Percentiles rank a stretch among this genome's conserved stretches.
phyloP scores from a whole-genome alignment of 1,140 invertebrate genomes.

The Holcopasites calliopsidis region DNA sequence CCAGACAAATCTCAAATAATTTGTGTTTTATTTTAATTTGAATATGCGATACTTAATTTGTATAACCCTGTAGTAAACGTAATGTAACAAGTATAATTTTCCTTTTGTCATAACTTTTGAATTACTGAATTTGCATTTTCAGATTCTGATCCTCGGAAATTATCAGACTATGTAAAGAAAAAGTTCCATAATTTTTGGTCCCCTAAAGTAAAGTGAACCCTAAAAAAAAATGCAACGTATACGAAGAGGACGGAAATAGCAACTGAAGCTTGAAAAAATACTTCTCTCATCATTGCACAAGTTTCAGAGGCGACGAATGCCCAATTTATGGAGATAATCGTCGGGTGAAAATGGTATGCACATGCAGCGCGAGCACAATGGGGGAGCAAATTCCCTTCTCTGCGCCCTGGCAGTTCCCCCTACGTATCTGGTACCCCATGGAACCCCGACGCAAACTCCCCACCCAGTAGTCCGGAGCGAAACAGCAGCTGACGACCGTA shows the following conservation, averaged over 20 bases:
- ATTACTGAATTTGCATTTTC: too few species aligned
- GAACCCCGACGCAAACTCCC: slow-evolving; percentile 16
- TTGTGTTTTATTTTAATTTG: too few species aligned
- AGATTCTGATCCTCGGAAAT: too few species aligned
- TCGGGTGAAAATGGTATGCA: slow-evolving; percentile 18
- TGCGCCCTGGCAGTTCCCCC: not conserved
- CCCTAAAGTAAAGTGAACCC: too few species aligned
- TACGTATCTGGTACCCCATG: not conserved
- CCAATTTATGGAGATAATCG: slow-evolving; percentile 36
- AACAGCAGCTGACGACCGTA: slow-evolving; percentile 66
- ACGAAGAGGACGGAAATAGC: not conserved
- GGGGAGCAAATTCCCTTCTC: slow-evolving; percentile 28
- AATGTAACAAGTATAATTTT: too few species aligned
- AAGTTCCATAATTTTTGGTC: too few species aligned
- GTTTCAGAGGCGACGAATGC: not conserved
- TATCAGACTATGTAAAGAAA: too few species aligned
- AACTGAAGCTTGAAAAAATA: not conserved
- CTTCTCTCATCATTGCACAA: not conserved
- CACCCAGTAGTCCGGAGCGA: slow-evolving; percentile 37
- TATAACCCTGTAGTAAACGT: too few species aligned
- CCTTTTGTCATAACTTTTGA: too few species aligned
- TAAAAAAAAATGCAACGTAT: too few species aligned
- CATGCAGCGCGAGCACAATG: slow-evolving; percentile 10
- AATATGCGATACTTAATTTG: too few species aligned
- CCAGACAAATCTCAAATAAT: too few species aligned